Evolutionary conservation across 2,888 invertebrate species (phyloP), one percentile per base, ranked within the genome.

Genomic region (Agonopterix arenella): DNA sequence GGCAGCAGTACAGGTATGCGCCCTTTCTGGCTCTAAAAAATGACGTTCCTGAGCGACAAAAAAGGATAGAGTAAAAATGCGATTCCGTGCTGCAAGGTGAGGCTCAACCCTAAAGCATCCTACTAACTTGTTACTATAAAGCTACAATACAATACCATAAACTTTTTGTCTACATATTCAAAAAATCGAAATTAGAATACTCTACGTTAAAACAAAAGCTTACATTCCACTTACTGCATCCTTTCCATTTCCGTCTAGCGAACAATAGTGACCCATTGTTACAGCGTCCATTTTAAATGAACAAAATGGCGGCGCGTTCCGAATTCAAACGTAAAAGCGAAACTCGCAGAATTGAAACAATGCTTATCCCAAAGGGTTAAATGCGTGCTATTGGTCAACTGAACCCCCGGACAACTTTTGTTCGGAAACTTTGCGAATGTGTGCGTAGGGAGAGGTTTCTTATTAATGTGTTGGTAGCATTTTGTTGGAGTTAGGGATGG

Each of bases 241-340:
- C 62, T 68, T 72, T 74, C 76, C 74, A 73, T 73, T 74, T 70
- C 40, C 28, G 72, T 71, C 73, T 64, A 52, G 53, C 57, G 76
- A 83, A 88, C 84, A 89, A 86, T 83, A 73, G 81, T 74, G 73
- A 74, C 74, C 81, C 75, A 86, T 86, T 89, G 86, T 89, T 76
- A 73, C 72, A 69, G 62, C 84, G 88, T 86, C 89, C 85, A 85
- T 89, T 86, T 84, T 84, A 88, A 86, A 86, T 84, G 83, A 86
- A 80, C 84, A 88, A 88, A 84, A 89, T 89, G 88, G 88, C 88
- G 75, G 66, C 64, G 76, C 61, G 73, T 43, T 13, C 43, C 73
- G 63, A 83, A 81, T 81, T 80, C 80, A 79, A 71, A 68, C 66
- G 63, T 65, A 62, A 61, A 60, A 66, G 70, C 65, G 69, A 69